Conservation (phyloP, 2,113 vertebrate genomes). For the Gallinago media region DNA sequence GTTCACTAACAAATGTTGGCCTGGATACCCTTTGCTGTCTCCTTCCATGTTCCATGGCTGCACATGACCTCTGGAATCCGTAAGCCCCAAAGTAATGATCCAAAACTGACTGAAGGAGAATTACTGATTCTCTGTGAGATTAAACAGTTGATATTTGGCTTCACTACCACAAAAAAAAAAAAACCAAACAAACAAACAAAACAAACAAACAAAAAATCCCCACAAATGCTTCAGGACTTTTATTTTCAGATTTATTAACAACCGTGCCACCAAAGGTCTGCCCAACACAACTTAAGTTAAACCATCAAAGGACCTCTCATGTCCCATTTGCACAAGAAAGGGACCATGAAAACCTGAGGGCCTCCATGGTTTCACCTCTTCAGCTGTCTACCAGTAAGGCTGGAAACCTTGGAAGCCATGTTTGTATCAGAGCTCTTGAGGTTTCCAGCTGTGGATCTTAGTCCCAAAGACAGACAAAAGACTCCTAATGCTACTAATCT, state of each 20-base stretch:
- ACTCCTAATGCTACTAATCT: background rate
- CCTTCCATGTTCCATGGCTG: background rate
- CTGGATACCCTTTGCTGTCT: background rate
- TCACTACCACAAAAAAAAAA: background rate
- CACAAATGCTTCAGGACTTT: rapidly evolving
- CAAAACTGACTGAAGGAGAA: background rate
- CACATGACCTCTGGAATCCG: background rate
- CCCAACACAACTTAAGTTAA: background rate
- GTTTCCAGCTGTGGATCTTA: background rate
- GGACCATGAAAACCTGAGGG: background rate
- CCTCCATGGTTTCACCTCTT: background rate
- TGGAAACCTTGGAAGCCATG: background rate
- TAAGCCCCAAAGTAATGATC: background rate
- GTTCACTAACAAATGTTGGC: background rate
- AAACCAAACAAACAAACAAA: background rate
- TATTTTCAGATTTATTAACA: background rate
- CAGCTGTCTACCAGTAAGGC: background rate
- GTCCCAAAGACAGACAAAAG: background rate
- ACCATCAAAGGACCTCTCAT: background rate
- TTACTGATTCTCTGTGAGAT: background rate
- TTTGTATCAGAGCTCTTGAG: background rate
- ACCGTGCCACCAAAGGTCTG: background rate
- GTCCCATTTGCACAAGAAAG: background rate
- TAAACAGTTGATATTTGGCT: background rate
- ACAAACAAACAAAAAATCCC: rapidly evolving